Evolutionary conservation across 2,113 vertebrate species (phyloP), one percentile per base, ranked within the genome.

Genomic region (Amia ocellicauda): DNA sequence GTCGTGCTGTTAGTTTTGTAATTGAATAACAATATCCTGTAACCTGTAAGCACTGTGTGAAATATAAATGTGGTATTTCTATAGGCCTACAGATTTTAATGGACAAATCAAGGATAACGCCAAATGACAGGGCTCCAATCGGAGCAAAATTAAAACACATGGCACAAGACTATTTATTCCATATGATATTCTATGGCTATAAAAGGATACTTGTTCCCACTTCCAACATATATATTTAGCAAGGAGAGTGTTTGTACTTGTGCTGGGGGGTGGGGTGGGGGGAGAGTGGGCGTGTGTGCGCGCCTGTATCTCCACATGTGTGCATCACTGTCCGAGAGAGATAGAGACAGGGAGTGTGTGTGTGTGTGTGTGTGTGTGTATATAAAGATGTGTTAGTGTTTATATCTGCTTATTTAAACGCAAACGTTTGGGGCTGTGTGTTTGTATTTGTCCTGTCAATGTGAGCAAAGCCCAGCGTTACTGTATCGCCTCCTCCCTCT

Each of bases 31-130:
- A n/a, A n/a, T n/a, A n/a, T n/a, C n/a, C n/a, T n/a, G n/a, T n/a
- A n/a, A n/a, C n/a, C n/a, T n/a, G n/a, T n/a, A n/a, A n/a, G n/a
- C n/a, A n/a, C n/a, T n/a, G n/a, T n/a, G n/a, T n/a, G n/a, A n/a
- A n/a, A n/a, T n/a, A n/a, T n/a, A n/a, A n/a, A n/a, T n/a, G n/a
- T n/a, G n/a, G n/a, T n/a, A n/a, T n/a, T n/a, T n/a, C n/a, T n/a
- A n/a, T n/a, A n/a, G n/a, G n/a, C n/a, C n/a, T 64, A 56, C 20
- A 54, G 62, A 49, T 64, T 64, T 64, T 64, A 56, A 28, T 56
- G 62, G 49, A 64, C 51, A 63, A 43, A 23, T 51, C 62, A 43
- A 13, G 62, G 31, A 51, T 55, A 64, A 45, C 52, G 24, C 41
- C 45, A 31, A 40, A 50, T 54, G 51, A 54, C 36, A 64, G 62